Evolutionary conservation across 2,113 vertebrate species (phyloP), one percentile per base, ranked within the genome.

Genomic region (Thunnus thynnus): DNA sequence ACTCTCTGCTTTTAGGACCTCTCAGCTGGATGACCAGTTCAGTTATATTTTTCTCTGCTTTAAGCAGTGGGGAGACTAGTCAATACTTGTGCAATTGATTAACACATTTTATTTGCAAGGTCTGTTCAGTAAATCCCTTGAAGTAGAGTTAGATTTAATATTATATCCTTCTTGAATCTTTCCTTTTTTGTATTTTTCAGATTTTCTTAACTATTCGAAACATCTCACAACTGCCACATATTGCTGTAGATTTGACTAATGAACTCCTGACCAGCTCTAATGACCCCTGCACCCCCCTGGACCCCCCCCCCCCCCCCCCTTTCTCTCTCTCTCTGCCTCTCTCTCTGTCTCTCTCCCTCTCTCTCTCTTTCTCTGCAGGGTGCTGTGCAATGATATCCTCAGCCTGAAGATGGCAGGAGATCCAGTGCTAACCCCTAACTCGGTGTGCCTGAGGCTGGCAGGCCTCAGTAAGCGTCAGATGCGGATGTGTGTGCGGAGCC

Each of bases 391-490:
- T 92, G 96, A 97, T 86, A 97, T 97, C 86, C 95, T 97, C 83
- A 96, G 97, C 90, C 94, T 97, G 90, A 97, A 97, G 94, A 93
- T 96, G 92, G 96, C 96, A 22, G 96, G 96, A 47, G 97, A 97
- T 77, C 96, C 97, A 60, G 95, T 96, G 66, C 92, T 97, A 88
- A 97, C 96, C 36, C 95, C 97, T 76, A 97, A 98, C 93, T 96
- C 96, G 0, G 96, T 98, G 69, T 98, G 97, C 81, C 85, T 98
- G 93, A 95, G 93, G 71, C 89, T 95, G 91, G 93, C 93, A 5
- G 97, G 97, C 78, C 93, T 98, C 79, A 98, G 95, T 87, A 97
- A 96, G 87, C 94, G 96, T 55, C 97, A 98, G 86, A 94, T 97
- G 87, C 95, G 96, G 67, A 95, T 98, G 88, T 98, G 97, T 80